Conservation (phyloP, 2,888 invertebrate genomes). For the Melinopterus prodromus region DNA sequence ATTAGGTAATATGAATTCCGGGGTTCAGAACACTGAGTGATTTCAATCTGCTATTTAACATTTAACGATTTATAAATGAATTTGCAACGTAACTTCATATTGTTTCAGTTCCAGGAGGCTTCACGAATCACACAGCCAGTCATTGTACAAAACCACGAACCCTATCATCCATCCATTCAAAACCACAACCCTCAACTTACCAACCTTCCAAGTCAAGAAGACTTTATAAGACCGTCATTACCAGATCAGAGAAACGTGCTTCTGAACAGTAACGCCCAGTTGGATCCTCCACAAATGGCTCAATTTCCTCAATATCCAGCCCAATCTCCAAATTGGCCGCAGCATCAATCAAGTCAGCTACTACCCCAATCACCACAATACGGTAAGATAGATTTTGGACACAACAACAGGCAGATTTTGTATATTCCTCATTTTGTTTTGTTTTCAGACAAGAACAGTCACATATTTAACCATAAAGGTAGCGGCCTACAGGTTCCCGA, state of each 20-base stretch:
- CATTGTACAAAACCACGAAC: conserved; percentile 28
- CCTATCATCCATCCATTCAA: conserved; percentile 28
- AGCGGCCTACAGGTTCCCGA: conserved; percentile 66
- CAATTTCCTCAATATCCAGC: conserved; percentile 40
- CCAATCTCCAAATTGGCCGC: conserved; percentile 47
- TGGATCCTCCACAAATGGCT: conserved; percentile 48
- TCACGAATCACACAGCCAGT: not conserved
- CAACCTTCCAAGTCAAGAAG: conserved; percentile 38
- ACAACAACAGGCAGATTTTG: not conserved
- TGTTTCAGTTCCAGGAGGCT: not conserved
- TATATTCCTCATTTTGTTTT: not conserved
- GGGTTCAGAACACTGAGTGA: too few relatives aligned
- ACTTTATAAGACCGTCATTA: conserved; percentile 49
- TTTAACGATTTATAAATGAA: too few relatives aligned
- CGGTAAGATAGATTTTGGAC: conserved; percentile 21
- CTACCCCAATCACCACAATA: conserved; percentile 52
- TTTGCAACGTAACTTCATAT: too few relatives aligned
- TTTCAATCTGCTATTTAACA: too few relatives aligned
- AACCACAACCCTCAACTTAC: conserved; percentile 30
- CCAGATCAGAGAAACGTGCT: conserved; percentile 45
- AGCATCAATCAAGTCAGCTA: conserved; percentile 53
- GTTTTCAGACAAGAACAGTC: conserved; percentile 64
- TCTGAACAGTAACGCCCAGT: conserved; percentile 6
- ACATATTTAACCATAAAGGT: conserved; percentile 77
- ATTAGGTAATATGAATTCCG: too few relatives aligned